Base-by-base conservation (phyloP, 2,797 vertebrate species). In the Enteromius argenteus region DNA sequence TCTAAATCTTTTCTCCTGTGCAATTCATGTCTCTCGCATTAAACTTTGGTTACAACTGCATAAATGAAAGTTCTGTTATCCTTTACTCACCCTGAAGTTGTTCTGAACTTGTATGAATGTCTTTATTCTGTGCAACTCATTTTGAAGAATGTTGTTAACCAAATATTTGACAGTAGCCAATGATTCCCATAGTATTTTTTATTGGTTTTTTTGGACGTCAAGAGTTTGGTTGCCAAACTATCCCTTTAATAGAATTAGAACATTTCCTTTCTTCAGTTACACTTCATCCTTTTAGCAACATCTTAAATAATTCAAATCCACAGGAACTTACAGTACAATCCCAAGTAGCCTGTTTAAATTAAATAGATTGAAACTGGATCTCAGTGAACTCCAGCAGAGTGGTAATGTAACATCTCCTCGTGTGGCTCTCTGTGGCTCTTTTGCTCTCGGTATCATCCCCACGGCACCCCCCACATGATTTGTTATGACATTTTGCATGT, bases 301-400 rank as follows among this genome's bases (percentile, higher is more conserved):
- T 53, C 32, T n/a, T 53, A n/a, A 32, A 21, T 74, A n/a, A 74
- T 74, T 53, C 11, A 75, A 2, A 74, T 56, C 49, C 72, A 56
- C 72, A 37, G 72, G 49, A 74, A 74, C 21, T 75, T 56, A 51
- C 30, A 15, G 30, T 53, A n/a, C 8, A 42, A 19, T 77, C 37
- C 53, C 23, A 60, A 77, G 0, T 77, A 39, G 37, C 35, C 37
- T 37, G 66, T 21, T 37, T 68, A 42, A 42, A 60, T 77, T 77
- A n/a, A 15, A 60, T 58, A 11, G 56, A 77, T 76, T 39, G 74
- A 60, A 27, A 77, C 11, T 42, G 32, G 72, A 56, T 21, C 72
- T 1, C n/a, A 11, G 8, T 60, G 53, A 76, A 60, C 35, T 58
- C 53, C 35, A 27, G 53, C 58, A 37, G 14, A 76, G 53, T 35